phyloP scores from a whole-genome alignment of 2,113 vertebrate species.

The Barbus barbus region DNA sequence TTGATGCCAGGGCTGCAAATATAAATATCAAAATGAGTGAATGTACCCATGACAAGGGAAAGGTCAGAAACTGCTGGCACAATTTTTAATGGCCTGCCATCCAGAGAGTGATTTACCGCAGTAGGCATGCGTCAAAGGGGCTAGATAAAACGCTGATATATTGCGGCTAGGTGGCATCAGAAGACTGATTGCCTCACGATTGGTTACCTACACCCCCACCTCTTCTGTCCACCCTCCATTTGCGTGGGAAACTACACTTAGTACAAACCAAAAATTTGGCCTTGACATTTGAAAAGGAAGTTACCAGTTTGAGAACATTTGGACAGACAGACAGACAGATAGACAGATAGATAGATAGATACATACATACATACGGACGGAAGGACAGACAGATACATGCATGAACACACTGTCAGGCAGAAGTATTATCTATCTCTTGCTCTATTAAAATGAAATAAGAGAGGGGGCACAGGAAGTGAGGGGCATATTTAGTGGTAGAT shows the following conservation, averaged over 20 bases:
- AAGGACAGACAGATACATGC: background rate
- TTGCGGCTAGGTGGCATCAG: slow-evolving; percentile 49
- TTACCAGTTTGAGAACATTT: slow-evolving; percentile 15
- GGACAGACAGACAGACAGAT: background rate
- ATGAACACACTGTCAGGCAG: no score
- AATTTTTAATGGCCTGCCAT: slow-evolving; percentile 59
- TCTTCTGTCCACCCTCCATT: slow-evolving; percentile 50
- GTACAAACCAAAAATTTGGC: slow-evolving; percentile 52
- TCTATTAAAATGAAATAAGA: slow-evolving; percentile 67
- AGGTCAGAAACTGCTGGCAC: slow-evolving; percentile 22
- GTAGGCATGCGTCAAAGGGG: slow-evolving; percentile 55
- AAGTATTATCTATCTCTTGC: slow-evolving; percentile 59
- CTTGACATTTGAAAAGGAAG: slow-evolving; percentile 61
- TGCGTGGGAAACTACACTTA: slow-evolving; percentile 66
- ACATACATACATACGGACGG: background rate
- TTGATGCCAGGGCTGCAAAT: background rate
- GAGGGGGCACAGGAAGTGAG: slow-evolving; percentile 66
- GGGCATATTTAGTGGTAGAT: slow-evolving; percentile 70
- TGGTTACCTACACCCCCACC: slow-evolving; percentile 52
- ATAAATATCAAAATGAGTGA: slow-evolving; percentile 6
- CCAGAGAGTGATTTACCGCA: slow-evolving; percentile 62
- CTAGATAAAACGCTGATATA: slow-evolving; percentile 65
- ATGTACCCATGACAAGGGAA: slow-evolving; percentile 1
- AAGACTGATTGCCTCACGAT: slow-evolving; percentile 63
- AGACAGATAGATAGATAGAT: no score